phyloP scores from a whole-genome alignment of 2,113 vertebrate genomes.

The Chamaea fasciata region DNA sequence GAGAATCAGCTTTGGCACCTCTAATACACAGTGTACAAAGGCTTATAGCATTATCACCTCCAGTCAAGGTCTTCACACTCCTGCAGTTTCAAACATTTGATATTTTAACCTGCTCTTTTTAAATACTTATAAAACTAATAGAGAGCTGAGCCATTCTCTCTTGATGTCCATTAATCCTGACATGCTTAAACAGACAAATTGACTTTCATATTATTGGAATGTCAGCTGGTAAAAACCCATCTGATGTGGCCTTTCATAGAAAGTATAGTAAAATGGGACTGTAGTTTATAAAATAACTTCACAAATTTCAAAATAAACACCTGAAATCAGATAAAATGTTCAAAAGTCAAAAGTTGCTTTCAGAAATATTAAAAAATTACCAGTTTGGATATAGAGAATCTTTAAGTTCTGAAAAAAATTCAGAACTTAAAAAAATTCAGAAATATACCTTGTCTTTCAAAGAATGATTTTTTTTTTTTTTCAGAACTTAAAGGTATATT shows the following conservation, averaged over 20 bases:
- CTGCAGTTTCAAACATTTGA: neutral
- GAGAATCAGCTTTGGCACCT: neutral
- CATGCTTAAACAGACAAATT: neutral
- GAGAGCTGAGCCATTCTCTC: neutral
- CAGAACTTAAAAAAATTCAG: too few species aligned
- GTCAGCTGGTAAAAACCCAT: neutral
- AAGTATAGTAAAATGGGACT: neutral
- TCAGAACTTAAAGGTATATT: too few species aligned
- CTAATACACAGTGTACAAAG: neutral
- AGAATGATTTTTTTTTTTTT: too few species aligned
- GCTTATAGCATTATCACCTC: neutral
- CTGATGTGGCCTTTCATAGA: neutral
- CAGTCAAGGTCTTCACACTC: neutral
- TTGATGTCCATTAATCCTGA: neutral
- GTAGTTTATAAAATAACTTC: neutral
- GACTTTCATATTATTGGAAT: neutral
- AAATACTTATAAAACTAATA: neutral
- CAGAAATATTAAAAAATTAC: neutral
- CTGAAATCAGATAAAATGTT: neutral
- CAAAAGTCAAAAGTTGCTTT: neutral
- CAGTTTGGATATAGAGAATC: neutral
- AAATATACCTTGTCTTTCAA: too few species aligned
- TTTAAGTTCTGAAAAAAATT: neutral
- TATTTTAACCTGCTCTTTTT: neutral
- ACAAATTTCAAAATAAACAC: neutral